Conservation (phyloP, 2,797 vertebrate genomes). For the Catharus ustulatus region DNA sequence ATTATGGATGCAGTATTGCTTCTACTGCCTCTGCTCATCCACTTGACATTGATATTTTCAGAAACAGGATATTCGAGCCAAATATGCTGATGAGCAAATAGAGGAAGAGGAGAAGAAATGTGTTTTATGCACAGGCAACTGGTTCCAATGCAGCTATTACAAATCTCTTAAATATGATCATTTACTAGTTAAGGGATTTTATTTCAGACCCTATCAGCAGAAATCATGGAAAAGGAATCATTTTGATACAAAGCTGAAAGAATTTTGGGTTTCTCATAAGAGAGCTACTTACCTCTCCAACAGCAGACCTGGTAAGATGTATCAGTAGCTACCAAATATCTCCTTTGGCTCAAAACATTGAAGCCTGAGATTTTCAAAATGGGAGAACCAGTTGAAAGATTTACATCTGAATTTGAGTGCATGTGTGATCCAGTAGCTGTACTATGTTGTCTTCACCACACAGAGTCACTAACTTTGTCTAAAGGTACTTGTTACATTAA, state of each 20-base stretch:
- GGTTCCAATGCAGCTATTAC: neutral
- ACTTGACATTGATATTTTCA: neutral
- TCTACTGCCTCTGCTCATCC: neutral
- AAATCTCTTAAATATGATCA: neutral
- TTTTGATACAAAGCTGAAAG: neutral
- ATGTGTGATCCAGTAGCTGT: neutral
- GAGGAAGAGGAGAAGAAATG: neutral
- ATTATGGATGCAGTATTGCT: neutral
- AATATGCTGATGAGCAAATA: neutral
- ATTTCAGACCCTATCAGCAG: neutral
- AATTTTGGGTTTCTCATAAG: neutral
- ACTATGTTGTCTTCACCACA: neutral
- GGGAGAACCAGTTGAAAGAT: neutral
- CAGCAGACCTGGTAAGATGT: neutral
- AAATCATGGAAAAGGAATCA: neutral
- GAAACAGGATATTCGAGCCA: neutral
- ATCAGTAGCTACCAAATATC: neutral
- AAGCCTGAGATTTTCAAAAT: neutral
- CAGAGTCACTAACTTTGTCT: neutral
- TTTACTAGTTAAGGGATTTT: conserved; percentile 15
- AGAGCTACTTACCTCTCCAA: neutral
- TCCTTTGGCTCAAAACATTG: neutral
- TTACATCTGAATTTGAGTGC: neutral
- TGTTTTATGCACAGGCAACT: neutral
- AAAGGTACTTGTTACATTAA: neutral